A percentile compares a stretch with the other conserved stretches of the same genome.
These are phyloP conservation scores for Centropus bengalensis DNA, from an alignment of 2,113 vertebrate genomes.

Conservation along the genomic window DNA sequence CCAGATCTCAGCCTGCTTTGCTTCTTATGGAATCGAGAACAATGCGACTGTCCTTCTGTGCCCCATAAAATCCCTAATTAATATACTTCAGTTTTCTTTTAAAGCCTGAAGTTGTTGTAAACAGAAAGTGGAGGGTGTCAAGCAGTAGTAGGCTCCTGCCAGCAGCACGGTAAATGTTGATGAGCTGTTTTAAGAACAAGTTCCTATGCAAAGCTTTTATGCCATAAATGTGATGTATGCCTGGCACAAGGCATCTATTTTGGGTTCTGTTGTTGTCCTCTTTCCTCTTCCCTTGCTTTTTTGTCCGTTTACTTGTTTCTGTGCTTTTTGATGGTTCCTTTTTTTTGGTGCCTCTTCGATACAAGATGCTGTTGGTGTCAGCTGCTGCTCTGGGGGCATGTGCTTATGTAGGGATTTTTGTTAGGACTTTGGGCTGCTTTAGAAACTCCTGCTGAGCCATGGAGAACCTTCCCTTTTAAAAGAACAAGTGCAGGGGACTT, in stretches of 20 bases:
- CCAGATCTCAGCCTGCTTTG: background rate
- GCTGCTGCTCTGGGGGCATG: background rate
- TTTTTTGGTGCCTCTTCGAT: background rate
- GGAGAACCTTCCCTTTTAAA: background rate
- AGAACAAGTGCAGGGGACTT: background rate
- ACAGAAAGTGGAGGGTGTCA: background rate
- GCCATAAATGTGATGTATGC: background rate
- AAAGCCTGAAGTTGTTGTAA: background rate
- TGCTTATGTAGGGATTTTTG: background rate
- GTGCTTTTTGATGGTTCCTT: background rate
- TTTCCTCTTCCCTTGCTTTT: background rate
- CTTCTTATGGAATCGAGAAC: background rate
- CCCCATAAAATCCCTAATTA: background rate
- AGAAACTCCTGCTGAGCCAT: background rate
- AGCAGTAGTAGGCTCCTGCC: background rate
- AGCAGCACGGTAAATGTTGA: background rate
- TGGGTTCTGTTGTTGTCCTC: background rate
- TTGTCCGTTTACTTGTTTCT: constrained; percentile 22
- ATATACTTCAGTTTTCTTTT: background rate
- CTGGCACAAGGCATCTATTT: constrained; percentile 22
- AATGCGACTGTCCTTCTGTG: background rate
- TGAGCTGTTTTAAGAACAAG: background rate
- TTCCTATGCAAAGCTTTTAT: constrained; percentile 12
- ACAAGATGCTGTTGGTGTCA: background rate
- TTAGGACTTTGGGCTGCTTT: background rate